Conservation (phyloP, 2,797 vertebrate genomes). For the Poeciliopsis paucimaculata region DNA sequence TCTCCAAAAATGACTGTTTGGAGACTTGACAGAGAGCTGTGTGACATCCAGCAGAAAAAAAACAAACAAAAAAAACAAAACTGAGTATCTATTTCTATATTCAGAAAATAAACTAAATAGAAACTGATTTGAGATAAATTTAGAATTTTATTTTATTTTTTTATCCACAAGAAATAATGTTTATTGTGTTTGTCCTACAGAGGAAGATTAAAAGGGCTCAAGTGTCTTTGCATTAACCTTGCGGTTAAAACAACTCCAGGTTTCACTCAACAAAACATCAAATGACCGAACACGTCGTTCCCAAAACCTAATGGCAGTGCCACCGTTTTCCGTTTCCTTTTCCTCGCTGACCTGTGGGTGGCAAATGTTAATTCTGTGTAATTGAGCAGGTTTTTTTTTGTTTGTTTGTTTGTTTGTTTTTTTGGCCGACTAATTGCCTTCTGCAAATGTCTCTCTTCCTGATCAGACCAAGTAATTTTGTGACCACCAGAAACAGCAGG, state of each 20-base stretch:
- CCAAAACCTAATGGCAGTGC: constrained; percentile 7
- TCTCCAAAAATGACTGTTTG: constrained; percentile 1
- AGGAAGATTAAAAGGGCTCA: constrained; percentile 3
- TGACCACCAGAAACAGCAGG: constrained; percentile 64
- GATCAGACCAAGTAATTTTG: constrained; percentile 59
- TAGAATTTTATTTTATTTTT: background rate
- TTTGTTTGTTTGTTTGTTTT: too few species aligned
- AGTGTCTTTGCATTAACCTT: background rate
- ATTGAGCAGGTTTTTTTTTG: constrained; percentile 20
- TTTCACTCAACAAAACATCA: background rate
- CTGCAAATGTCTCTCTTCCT: constrained; percentile 41
- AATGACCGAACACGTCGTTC: constrained; percentile 7
- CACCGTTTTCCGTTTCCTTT: constrained; percentile 21
- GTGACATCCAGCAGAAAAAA: background rate
- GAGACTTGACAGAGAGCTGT: constrained; percentile 3
- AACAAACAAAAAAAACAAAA: background rate
- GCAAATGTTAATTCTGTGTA: constrained; percentile 31
- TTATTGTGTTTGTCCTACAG: constrained; percentile 13
- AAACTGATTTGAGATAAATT: constrained; percentile 11
- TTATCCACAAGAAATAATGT: background rate
- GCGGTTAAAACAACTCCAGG: background rate
- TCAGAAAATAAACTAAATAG: background rate
- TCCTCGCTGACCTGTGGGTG: constrained; percentile 18
- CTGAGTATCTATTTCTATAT: constrained; percentile 11
- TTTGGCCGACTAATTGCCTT: constrained; percentile 49